These are phyloP conservation scores for Oncorhynchus mykiss DNA, from an alignment of 2,113 vertebrate genomes.

Conservation along the genomic window DNA sequence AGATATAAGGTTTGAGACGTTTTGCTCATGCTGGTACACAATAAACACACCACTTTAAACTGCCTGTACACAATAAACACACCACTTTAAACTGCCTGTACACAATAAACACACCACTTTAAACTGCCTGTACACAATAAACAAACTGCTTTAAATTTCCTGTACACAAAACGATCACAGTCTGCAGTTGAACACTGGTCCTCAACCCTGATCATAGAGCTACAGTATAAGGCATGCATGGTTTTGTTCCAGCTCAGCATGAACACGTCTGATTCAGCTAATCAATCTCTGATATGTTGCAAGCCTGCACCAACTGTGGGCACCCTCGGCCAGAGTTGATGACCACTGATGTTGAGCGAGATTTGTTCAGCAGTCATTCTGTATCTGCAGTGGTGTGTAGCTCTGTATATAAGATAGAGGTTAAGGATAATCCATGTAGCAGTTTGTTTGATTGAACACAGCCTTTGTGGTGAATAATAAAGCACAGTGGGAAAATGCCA, in stretches of 20 bases:
- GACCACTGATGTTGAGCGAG: neutral
- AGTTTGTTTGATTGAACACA: slow-evolving; percentile 36
- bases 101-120: neutral
- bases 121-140: neutral
- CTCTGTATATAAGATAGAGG: slow-evolving; percentile 3
- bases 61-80: too few relatives aligned
- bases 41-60: too few relatives aligned
- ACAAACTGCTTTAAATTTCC: too few relatives aligned
- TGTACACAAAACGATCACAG: too few relatives aligned
- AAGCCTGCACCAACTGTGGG: too few relatives aligned
- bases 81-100: neutral
- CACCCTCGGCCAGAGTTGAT: neutral
- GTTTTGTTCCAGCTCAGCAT: neutral
- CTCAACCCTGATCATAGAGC: neutral
- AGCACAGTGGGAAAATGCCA: slow-evolving; percentile 49
- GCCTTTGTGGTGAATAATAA: slow-evolving; percentile 50
- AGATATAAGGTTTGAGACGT: neutral
- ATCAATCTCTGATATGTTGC: neutral
- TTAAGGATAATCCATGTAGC: slow-evolving; percentile 8
- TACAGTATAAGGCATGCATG: too few relatives aligned
- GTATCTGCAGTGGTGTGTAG: slow-evolving; percentile 27
- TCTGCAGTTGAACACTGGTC: neutral
- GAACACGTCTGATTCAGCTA: neutral
- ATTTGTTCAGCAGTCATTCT: slow-evolving; percentile 4
- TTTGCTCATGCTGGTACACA: neutral